Evolutionary conservation across 2,797 vertebrate genomes (phyloP), one percentile per base, ranked within the genome.

Genomic region (Sebastes cheni): DNA sequence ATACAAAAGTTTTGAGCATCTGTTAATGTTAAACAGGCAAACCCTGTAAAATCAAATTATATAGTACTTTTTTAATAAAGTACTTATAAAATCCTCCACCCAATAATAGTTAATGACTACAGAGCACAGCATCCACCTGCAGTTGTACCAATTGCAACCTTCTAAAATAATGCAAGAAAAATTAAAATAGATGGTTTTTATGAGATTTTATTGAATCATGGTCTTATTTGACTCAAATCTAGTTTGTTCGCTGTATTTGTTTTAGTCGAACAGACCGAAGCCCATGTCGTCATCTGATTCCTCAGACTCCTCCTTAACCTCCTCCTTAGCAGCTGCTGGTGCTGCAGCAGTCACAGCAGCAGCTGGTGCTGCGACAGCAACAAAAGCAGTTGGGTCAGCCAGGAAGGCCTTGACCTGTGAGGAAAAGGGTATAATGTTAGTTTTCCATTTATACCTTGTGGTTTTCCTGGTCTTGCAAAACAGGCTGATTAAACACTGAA

Each of bases 281-380:
- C 98, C 97, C 98, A 99, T 99, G 93, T 99, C 98, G 2, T 97
- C 97, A 0, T 99, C 98, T 0, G 97, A 98, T 84, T 97, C 98
- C 77, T 99, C 98, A 0, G 97, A 98, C 79, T 99, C 98, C n/a
- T 99, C 97, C 93, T 99, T 98, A 0, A 30, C 93, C 1, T 91
- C 89, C 67, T 95, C 92, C 71, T 93, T 93, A 0, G 91, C 91
- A 1, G 96, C 91, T 0, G 96, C 30, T 32, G 30, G 94, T 0
- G 96, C 88, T 25, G 95, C 95, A 0, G 96, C 87, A 27, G 94
- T 87, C 85, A 0, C 82, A 2, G 91, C 96, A 0, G 96, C 94
- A 0, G 74, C 95, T 12, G 91, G 96, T 0, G 97, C 97, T 30
- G 96, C 91, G 0, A 95, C 97, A 0, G 94, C 96, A 72, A 95